A percentile compares a stretch with the other conserved stretches of the same genome.
phyloP scores from a whole-genome alignment of 2,888 invertebrate genomes.

The Orchestes rusci region DNA sequence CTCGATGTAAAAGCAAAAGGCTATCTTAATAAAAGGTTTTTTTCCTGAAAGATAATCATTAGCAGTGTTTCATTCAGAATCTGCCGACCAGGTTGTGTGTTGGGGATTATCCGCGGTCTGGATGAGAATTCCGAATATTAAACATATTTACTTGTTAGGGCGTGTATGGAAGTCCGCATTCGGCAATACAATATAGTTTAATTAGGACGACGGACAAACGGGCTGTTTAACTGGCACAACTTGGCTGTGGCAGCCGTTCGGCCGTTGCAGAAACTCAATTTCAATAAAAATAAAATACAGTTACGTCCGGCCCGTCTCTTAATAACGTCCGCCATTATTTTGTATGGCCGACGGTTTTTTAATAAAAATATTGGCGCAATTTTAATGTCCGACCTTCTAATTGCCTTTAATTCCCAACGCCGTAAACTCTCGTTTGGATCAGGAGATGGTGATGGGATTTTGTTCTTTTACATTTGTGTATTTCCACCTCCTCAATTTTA shows the following conservation, averaged over 20 bases:
- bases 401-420: constrained; percentile 22
- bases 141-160: constrained; percentile 24
- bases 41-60: too few relatives aligned
- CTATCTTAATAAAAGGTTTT: too few relatives aligned
- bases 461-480: too few relatives aligned
- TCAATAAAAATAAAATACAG: constrained; percentile 25
- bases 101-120: too few relatives aligned
- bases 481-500: too few relatives aligned
- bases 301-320: constrained; percentile 22
- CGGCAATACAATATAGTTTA: constrained; percentile 24
- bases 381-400: constrained; percentile 24
- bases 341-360: constrained; percentile 24
- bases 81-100: too few relatives aligned
- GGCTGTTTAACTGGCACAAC: constrained; percentile 20
- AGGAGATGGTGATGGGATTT: too few relatives aligned
- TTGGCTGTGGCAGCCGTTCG: constrained; percentile 18
- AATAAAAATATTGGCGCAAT: constrained; percentile 25
- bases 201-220: constrained; percentile 24
- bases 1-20: too few relatives aligned
- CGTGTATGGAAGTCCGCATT: constrained; percentile 16
- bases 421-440: constrained; percentile 22
- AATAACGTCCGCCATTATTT: constrained; percentile 21
- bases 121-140: constrained; percentile 24
- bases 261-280: constrained; percentile 22
- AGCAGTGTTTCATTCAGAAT: too few relatives aligned